phyloP scores from a whole-genome alignment of 2,888 invertebrate genomes.

The Augochlorella aurata region DNA sequence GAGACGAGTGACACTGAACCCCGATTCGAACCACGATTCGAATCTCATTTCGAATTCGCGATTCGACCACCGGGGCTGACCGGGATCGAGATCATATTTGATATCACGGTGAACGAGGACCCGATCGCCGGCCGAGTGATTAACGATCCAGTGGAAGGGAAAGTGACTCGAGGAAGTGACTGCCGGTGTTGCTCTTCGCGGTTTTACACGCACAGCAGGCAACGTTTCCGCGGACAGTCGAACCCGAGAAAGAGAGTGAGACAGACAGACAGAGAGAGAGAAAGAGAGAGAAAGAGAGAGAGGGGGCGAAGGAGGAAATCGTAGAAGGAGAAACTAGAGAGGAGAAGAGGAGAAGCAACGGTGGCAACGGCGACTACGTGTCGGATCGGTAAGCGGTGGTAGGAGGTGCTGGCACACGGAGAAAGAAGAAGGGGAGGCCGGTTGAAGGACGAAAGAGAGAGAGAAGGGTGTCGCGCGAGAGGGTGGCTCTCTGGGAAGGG shows the following conservation, averaged over 20 bases:
- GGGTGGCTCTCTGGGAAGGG: conserved; percentile 71
- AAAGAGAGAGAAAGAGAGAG: no score
- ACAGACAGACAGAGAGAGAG: conserved; percentile 14
- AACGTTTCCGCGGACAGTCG: conserved; percentile 48
- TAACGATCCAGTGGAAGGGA: conserved; percentile 53
- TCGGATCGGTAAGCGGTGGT: conserved; percentile 41
- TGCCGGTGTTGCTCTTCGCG: conserved; percentile 46
- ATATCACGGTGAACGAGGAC: not conserved
- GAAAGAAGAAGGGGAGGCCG: conserved; percentile 35
- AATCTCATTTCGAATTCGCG: no score
- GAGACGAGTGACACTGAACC: not conserved
- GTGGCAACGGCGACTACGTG: conserved; percentile 42
- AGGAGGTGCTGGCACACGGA: conserved; percentile 38
- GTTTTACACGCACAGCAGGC: conserved; percentile 52
- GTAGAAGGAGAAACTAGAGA: not conserved
- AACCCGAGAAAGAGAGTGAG: not conserved
- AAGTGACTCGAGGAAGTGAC: conserved; percentile 62
- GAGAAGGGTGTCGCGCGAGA: conserved; percentile 63
- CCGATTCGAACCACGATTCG: not conserved
- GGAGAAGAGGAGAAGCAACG: conserved; percentile 23
- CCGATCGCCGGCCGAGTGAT: conserved; percentile 33
- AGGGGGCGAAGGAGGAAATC: no score
- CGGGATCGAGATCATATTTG: not conserved
- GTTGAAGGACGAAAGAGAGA: conserved; percentile 56
- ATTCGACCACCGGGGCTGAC: not conserved